phyloP scores from a whole-genome alignment of 2,797 vertebrate species.

The Coracias cyanogaster region DNA sequence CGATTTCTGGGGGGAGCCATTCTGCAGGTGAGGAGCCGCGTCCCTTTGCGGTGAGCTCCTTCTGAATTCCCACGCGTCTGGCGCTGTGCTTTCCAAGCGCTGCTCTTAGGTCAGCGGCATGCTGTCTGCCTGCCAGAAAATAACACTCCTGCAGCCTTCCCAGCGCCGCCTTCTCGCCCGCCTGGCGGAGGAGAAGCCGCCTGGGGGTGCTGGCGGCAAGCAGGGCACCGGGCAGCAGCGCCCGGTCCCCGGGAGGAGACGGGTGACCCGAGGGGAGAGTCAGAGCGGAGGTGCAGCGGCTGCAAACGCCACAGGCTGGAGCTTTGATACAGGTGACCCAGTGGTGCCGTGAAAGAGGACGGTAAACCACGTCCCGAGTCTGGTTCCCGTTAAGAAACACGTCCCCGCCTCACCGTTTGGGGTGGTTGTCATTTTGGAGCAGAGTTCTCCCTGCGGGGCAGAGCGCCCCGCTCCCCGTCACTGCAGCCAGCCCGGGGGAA shows the following conservation, averaged over 20 bases:
- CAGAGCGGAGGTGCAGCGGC: fast-evolving
- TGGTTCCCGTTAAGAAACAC: fast-evolving
- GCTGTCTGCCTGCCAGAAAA: neutral
- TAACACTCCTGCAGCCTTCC: neutral
- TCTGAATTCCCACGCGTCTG: fast-evolving
- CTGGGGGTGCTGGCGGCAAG: neutral
- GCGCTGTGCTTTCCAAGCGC: neutral
- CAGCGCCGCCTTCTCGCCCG: fast-evolving
- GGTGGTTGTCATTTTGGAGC: neutral
- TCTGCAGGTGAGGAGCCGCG: neutral
- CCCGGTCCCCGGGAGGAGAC: neutral
- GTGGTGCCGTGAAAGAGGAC: neutral
- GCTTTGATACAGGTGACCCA: fast-evolving
- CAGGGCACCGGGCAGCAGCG: fast-evolving
- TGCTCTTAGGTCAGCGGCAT: neutral
- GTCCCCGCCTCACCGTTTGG: neutral
- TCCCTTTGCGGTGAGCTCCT: neutral
- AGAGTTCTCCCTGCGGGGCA: fast-evolving
- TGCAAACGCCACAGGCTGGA: fast-evolving
- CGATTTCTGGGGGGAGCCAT: neutral
- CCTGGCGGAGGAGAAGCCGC: too few relatives aligned
- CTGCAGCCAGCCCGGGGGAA: neutral
- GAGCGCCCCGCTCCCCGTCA: fast-evolving
- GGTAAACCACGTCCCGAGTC: fast-evolving
- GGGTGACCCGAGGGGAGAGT: fast-evolving